These are phyloP conservation scores for Enteromius argenteus DNA, from an alignment of 2,797 vertebrate species.

Conservation along the genomic window DNA sequence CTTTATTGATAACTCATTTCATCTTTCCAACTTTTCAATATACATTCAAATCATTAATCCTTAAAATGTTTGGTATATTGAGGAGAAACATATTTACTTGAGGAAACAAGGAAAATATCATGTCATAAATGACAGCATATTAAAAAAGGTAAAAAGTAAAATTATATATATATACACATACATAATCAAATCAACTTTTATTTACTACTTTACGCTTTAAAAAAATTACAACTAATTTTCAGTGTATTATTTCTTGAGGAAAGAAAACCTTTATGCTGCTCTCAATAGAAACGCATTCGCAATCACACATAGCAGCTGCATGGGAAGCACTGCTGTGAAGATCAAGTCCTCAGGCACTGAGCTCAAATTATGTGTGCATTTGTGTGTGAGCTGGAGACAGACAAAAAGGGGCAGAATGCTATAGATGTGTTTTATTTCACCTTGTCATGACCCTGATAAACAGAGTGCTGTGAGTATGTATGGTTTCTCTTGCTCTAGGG, in stretches of 20 bases:
- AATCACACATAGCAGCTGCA: neutral
- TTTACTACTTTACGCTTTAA: too few species aligned
- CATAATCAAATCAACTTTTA: too few species aligned
- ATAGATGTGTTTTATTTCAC: conserved; percentile 15
- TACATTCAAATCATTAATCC: neutral
- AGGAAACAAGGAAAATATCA: too few species aligned
- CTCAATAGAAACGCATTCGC: conserved; percentile 14
- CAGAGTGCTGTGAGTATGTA: neutral
- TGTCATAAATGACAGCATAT: too few species aligned
- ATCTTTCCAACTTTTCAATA: neutral
- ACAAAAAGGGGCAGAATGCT: neutral
- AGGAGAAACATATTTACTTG: too few species aligned
- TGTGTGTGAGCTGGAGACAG: neutral
- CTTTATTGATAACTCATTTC: conserved; percentile 30
- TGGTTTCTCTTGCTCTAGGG: conserved; percentile 14
- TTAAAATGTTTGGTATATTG: too few species aligned
- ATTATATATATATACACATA: too few species aligned
- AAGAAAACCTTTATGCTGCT: neutral
- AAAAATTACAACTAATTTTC: neutral
- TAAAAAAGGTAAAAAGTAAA: too few species aligned
- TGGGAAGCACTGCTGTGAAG: neutral
- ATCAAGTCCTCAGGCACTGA: conserved; percentile 11
- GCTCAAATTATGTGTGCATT: neutral
- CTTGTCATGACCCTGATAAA: conserved; percentile 34
- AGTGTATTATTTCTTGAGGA: neutral